Evolutionary conservation across 2,888 invertebrate genomes (phyloP), one percentile per base, ranked within the genome.

Genomic region (Melanchra persicariae): DNA sequence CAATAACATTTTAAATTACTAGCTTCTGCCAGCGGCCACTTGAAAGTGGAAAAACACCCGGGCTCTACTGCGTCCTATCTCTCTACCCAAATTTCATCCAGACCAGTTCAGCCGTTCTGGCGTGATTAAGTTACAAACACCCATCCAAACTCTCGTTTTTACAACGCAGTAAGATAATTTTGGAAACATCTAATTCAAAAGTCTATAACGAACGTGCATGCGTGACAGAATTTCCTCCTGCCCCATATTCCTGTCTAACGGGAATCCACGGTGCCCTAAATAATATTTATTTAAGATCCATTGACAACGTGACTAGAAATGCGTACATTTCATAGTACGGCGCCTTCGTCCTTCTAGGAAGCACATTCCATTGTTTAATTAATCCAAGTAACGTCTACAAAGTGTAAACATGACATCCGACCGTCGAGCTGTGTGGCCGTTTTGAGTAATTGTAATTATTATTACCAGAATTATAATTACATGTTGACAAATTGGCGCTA

Each of bases 301-400:
- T 62, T 67, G 59, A 63, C 22, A 66, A 68, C 78, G 75, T 78
- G 71, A 84, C 69, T 54, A 54, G 61, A 81, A 81, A 75, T 65
- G 65, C 71, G 63, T 70, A 65, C 60, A 60, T 60, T 70, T 74
- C 66, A 73, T 63, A 75, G 67, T 72, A 71, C 65, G 81, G 60
- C 69, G 71, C 65, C 74, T 77, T 15, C 70, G 63, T 68, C 40
- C 57, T 85, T 85, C 79, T 72, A 78, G 61, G 74, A 85, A 85
- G 45, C n/a, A 69, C 76, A 85, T 84, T 85, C 84, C 84, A 78
- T 79, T 73, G 82, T 79, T 69, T 79, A 85, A 85, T 85, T 85
- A 85, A 84, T 78, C 76, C 77, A 74, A 79, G 79, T 82, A 84
- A 68, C 67, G 66, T 65, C 61, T 75, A 47, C 62, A 54, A 52